These are phyloP conservation scores for Pyxicephalus adspersus DNA, from an alignment of 2,113 vertebrate species.

Conservation along the genomic window DNA sequence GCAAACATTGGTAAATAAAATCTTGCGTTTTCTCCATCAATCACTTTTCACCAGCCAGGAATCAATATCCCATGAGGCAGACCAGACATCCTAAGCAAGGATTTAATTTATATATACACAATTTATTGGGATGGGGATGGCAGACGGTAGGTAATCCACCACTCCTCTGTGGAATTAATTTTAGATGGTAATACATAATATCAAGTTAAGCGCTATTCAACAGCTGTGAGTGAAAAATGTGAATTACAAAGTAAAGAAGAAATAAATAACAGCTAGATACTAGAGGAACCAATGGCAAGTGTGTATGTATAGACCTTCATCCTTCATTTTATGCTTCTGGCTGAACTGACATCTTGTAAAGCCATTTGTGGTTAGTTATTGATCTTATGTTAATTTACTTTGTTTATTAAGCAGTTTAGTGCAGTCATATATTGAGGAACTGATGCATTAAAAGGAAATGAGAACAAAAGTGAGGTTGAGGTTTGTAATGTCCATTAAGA, in stretches of 20 bases:
- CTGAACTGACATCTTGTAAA: conserved; percentile 10
- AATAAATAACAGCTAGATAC: conserved; percentile 35
- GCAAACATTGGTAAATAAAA: conserved; percentile 24
- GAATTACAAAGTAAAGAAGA: conserved; percentile 13
- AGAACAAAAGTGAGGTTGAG: no score
- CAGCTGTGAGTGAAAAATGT: conserved; percentile 25
- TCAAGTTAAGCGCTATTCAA: conserved; percentile 29
- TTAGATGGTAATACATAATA: conserved; percentile 3
- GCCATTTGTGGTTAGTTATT: neutral
- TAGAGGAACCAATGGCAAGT: neutral
- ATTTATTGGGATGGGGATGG: conserved; percentile 21
- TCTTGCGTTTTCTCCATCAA: conserved; percentile 14
- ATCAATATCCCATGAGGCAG: conserved; percentile 49
- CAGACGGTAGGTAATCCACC: conserved; percentile 38
- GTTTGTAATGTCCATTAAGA: no score
- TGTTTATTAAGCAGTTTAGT: no score
- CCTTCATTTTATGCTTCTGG: neutral
- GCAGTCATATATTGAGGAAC: no score
- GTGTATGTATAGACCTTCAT: conserved; percentile 1
- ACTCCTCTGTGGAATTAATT: neutral
- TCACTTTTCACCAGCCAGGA: conserved; percentile 29
- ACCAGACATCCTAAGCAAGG: conserved; percentile 1
- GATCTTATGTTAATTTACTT: conserved; percentile 1
- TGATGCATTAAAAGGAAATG: no score
- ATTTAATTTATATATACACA: conserved; percentile 36